Evolutionary conservation across 2,888 invertebrate genomes (phyloP).

Genomic region (Laspeyria flexula): DNA sequence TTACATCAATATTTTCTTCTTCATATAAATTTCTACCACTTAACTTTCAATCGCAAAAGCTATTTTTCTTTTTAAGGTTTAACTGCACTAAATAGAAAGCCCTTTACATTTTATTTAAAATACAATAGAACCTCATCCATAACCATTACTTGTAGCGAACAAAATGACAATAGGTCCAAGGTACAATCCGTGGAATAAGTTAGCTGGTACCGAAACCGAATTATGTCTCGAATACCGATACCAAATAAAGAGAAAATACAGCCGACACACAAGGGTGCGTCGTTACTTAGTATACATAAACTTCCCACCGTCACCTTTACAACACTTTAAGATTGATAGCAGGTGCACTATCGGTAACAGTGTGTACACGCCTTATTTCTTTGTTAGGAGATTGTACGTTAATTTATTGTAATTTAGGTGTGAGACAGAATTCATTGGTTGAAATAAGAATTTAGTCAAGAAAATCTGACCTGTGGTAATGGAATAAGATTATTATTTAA

Average conservation of each 20-base stretch:
- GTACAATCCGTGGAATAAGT: conserved; percentile 21
- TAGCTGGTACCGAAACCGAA: conserved; percentile 4
- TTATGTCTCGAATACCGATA: conserved; percentile 11
- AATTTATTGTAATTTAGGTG: too few species aligned
- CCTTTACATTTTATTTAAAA: not conserved
- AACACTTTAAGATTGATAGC: conserved; percentile 13
- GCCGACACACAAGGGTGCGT: conserved; percentile 4
- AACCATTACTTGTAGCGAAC: not conserved
- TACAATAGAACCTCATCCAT: not conserved
- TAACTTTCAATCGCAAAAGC: too few species aligned
- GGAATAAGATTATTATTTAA: too few species aligned
- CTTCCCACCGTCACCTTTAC: conserved; percentile 6
- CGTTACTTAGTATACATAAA: conserved; percentile 16
- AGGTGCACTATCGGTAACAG: not conserved
- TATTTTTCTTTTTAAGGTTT: too few species aligned
- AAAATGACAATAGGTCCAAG: not conserved
- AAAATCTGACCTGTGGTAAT: too few species aligned
- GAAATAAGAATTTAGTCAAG: too few species aligned
- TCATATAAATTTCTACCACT: too few species aligned
- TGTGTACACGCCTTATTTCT: not conserved
- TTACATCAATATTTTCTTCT: too few species aligned
- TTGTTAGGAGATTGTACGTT: not conserved
- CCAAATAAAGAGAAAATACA: conserved; percentile 9
- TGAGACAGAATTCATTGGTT: too few species aligned
- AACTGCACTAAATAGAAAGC: too few species aligned